These are phyloP conservation scores for Darevskia nairensis DNA, from an alignment of 2,797 vertebrate genomes.

Conservation along the genomic window DNA sequence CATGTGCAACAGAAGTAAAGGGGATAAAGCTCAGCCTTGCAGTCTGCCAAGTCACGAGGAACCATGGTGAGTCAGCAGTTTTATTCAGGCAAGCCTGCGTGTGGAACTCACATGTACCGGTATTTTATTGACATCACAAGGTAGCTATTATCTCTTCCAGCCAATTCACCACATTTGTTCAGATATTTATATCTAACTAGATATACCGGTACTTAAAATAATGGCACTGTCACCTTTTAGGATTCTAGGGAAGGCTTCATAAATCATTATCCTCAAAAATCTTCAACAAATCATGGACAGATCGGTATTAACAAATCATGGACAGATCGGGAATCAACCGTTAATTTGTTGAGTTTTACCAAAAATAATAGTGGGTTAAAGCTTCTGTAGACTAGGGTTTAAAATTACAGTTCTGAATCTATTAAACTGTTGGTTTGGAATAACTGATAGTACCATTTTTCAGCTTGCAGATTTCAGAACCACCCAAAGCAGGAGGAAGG, in stretches of 20 bases:
- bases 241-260: not conserved
- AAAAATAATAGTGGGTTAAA: not conserved
- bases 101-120: not conserved
- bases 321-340: not conserved
- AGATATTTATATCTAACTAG: not conserved
- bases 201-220: not conserved
- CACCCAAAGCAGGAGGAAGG: too few species aligned
- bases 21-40: constrained; percentile 3
- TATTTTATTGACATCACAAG: rapidly evolving
- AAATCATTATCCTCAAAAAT: not conserved
- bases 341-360: not conserved
- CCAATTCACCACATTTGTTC: not conserved
- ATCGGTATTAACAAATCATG: not conserved
- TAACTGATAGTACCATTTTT: too few species aligned
- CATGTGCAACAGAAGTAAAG: not conserved
- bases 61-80: not conserved
- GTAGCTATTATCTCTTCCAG: not conserved
- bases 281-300: not conserved
- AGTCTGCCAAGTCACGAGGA: not conserved
- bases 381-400: not conserved
- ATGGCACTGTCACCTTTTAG: not conserved
- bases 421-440: not conserved
- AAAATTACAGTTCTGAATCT: not conserved
- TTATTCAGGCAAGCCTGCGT: not conserved
- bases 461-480: too few species aligned